Conservation (phyloP, 2,113 vertebrate species). For the Rhipidura dahli region DNA sequence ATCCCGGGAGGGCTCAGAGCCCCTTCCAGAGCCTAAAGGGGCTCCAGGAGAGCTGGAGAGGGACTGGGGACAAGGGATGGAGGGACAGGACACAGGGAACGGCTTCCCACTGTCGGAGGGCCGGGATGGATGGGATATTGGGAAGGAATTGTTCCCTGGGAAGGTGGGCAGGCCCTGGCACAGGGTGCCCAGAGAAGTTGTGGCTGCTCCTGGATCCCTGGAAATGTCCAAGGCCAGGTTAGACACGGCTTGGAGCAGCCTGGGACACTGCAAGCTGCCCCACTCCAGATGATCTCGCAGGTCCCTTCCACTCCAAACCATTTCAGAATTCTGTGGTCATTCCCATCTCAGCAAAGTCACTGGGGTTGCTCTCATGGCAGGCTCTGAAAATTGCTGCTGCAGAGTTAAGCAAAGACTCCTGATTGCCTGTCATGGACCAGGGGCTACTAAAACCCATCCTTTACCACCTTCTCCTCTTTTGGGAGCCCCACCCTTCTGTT, state of each 20-base stretch:
- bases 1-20: neutral
- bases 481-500: neutral
- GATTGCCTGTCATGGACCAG: neutral
- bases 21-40: neutral
- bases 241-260: accelerated
- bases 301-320: neutral
- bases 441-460: neutral
- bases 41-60: neutral
- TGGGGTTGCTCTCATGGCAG: accelerated
- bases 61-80: neutral
- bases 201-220: neutral
- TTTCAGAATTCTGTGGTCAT: neutral
- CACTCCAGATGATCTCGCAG: neutral
- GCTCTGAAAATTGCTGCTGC: neutral
- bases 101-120: neutral
- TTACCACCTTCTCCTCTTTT: neutral
- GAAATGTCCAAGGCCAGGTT: neutral
- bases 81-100: neutral
- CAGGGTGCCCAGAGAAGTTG: neutral
- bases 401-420: neutral
- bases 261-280: neutral
- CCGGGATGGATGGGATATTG: accelerated
- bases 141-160: accelerated
- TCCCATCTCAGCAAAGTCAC: neutral
- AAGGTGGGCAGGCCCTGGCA: neutral